Evolutionary conservation across 2,797 vertebrate genomes (phyloP).

Genomic region (Odontamblyopus lacepedii): DNA sequence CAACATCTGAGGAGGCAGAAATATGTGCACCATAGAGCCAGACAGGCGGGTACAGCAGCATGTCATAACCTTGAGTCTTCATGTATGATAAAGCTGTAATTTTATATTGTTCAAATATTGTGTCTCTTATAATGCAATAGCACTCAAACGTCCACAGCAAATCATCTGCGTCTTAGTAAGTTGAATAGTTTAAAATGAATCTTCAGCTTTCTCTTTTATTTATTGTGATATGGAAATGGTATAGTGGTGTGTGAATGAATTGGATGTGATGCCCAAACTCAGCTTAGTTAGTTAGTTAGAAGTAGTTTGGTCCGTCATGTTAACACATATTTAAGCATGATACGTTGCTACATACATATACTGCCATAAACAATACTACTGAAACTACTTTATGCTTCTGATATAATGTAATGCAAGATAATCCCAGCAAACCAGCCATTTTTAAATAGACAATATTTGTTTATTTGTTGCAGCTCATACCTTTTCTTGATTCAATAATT

Average conservation of each 20-base stretch:
- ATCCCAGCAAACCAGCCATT: no score
- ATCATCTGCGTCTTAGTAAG: background rate
- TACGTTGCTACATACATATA: no score
- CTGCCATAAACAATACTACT: no score
- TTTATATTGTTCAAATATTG: background rate
- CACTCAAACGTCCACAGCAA: background rate
- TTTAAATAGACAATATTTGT: no score
- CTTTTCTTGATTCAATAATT: no score
- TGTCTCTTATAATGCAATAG: background rate
- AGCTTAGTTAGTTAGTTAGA: background rate
- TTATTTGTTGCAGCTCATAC: no score
- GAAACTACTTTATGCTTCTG: no score
- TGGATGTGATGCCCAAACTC: background rate
- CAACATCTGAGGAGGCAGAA: constrained; percentile 47
- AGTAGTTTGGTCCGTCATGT: no score
- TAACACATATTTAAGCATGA: no score
- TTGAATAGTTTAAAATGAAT: background rate
- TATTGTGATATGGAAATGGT: background rate
- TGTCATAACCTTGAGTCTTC: constrained; percentile 41
- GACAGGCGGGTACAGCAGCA: constrained; percentile 12
- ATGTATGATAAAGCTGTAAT: background rate
- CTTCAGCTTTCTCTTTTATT: background rate
- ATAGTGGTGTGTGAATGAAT: background rate
- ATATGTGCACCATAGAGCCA: constrained; percentile 9
- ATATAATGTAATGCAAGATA: no score